These are phyloP conservation scores for Myotis yumanensis DNA, from an alignment of 2,113 vertebrate genomes.

Conservation along the genomic window DNA sequence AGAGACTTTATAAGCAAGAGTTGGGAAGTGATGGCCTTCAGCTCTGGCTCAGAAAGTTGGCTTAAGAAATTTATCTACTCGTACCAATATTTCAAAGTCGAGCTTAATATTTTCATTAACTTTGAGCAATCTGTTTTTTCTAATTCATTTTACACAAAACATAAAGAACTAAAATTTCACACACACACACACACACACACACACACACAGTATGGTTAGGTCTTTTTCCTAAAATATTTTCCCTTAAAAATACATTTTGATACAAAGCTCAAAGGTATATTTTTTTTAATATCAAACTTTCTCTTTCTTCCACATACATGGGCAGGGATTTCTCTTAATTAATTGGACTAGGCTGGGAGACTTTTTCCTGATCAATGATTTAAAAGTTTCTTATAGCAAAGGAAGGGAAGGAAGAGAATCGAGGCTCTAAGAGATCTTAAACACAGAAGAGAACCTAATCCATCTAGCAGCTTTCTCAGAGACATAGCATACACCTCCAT, in stretches of 20 bases:
- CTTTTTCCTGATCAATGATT: neutral
- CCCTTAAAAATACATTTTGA: conserved; percentile 12
- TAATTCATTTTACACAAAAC: neutral
- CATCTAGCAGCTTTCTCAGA: neutral
- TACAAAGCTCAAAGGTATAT: neutral
- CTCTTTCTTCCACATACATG: neutral
- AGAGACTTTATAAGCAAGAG: conserved; percentile 43
- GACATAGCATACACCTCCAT: neutral
- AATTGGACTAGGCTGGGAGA: neutral
- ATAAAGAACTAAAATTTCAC: neutral
- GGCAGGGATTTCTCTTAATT: neutral
- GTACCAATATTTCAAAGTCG: conserved; percentile 1
- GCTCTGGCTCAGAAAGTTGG: conserved; percentile 28
- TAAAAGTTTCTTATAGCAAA: neutral
- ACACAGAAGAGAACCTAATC: neutral
- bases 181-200: neutral
- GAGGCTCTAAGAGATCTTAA: neutral
- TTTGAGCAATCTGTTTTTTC: neutral
- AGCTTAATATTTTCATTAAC: conserved; percentile 22
- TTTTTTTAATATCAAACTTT: neutral
- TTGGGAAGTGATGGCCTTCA: conserved; percentile 6
- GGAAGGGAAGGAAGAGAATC: neutral
- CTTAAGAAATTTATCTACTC: neutral
- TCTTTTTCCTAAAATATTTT: neutral
- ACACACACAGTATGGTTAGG: neutral